These are phyloP conservation scores for Eupsilia transversa DNA, from an alignment of 2,888 invertebrate genomes.

Conservation along the genomic window DNA sequence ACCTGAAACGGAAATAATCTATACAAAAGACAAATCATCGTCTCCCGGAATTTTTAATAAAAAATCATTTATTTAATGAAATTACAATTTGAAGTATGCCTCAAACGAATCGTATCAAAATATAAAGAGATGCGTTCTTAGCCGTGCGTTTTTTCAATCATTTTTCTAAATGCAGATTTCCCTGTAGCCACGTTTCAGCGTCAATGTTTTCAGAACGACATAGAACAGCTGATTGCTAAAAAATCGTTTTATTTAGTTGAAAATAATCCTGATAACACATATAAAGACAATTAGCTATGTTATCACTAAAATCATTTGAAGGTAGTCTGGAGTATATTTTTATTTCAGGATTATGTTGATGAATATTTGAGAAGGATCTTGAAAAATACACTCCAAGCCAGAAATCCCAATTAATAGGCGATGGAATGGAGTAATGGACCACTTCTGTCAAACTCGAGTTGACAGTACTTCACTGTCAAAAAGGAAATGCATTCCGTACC, in stretches of 20 bases:
- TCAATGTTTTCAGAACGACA: background rate
- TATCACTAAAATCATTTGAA: background rate
- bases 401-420: background rate
- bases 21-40: background rate
- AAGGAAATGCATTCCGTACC: constrained; percentile 1
- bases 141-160: background rate
- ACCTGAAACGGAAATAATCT: constrained; percentile 27
- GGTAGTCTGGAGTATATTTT: background rate
- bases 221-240: no score
- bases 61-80: background rate
- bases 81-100: background rate
- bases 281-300: no score
- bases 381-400: background rate
- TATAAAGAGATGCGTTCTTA: no score
- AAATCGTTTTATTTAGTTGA: no score
- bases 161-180: background rate
- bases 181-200: constrained; percentile 5
- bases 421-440: no score
- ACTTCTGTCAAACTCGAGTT: constrained; percentile 22
- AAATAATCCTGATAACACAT: no score
- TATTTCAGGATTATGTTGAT: background rate
- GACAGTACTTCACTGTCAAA: constrained; percentile 42
- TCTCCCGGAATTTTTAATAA: background rate
- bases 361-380: background rate
- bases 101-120: background rate